Base-by-base conservation (phyloP, 2,797 vertebrate genomes). In the Gymnopithys bicolor region DNA sequence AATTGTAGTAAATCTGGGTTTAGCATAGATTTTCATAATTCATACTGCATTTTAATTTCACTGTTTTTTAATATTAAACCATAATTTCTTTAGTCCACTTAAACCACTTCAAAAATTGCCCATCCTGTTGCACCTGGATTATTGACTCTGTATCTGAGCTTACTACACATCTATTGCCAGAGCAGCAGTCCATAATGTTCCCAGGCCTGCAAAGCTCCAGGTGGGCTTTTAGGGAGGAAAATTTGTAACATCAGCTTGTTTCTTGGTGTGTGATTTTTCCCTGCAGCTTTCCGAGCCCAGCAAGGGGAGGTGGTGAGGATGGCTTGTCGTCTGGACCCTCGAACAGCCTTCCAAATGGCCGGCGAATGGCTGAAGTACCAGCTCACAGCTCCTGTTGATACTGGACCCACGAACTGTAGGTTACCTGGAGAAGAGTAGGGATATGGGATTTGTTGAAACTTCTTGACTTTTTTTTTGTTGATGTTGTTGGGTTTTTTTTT, bases 301-400 rank as follows among this genome's bases (percentile, higher is more conserved):
- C 98, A 99, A 88, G 99, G 99, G 55, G 99, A 99, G 41, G 98
- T 99, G 75, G 97, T 99, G 94, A 98, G 99, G 84, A 97, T 97
- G 63, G 98, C 98, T 1, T 99, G 99, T 97, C 99, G 98, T 74
- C 97, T 99, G 59, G 98, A 98, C 88, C 98, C 99, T 21, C 97
- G 98, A 22, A 98, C 99, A 79, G 98, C 99, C 79, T 99, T 99
- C 96, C 98, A 98, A 88, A 98, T 99, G 94, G 98, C 99, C 53
- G 98, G 98, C 3, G 99, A 99, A 60, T 99, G 99, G 99, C 95
- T 99, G 24, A 98, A 97, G 86, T 99, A 98, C 96, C 99, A 99
- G 33, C 98, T 99, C 24, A 93, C 97, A 67, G 93, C 97, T 55
- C 98, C 98, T 49, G 90, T 98, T 87, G 98, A 99, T 84, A 94